phyloP scores from a whole-genome alignment of 1,140 invertebrate species.

The Polypedilum vanderplanki region DNA sequence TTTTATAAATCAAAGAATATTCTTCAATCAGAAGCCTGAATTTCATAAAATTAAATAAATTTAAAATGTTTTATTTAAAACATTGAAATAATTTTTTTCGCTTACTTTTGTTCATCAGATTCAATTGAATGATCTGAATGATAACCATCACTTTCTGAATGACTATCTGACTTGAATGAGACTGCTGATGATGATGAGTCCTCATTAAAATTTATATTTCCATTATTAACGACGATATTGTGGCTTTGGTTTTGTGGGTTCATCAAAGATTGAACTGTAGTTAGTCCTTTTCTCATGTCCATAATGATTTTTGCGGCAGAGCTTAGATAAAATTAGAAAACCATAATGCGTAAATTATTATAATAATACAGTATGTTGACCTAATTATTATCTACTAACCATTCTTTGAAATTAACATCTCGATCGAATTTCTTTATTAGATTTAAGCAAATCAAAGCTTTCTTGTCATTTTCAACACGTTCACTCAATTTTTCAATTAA shows the following conservation, averaged over 20 bases:
- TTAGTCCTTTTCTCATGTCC: constrained; percentile 76
- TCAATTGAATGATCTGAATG: constrained; percentile 65
- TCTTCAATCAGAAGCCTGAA: constrained; percentile 60
- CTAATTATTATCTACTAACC: background rate
- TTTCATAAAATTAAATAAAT: constrained; percentile 39
- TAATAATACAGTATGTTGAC: no score
- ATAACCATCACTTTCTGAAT: constrained; percentile 60
- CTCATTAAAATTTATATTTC: background rate
- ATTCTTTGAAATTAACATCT: constrained; percentile 39
- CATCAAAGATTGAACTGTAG: constrained; percentile 70
- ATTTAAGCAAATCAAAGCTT: constrained; percentile 57
- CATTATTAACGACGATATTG: constrained; percentile 29
- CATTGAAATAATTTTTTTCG: constrained; percentile 38
- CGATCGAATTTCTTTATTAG: constrained; percentile 53
- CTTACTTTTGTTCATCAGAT: constrained; percentile 57
- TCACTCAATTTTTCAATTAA: constrained; percentile 52
- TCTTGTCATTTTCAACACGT: constrained; percentile 61
- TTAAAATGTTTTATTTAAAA: constrained; percentile 28
- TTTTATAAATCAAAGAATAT: constrained; percentile 77
- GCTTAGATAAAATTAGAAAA: constrained; percentile 38
- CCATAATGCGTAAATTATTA: background rate
- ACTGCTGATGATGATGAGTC: constrained; percentile 31
- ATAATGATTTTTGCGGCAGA: constrained; percentile 72
- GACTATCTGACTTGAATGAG: constrained; percentile 38
- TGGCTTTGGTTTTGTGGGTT: constrained; percentile 36